Evolutionary conservation across 2,113 vertebrate genomes (phyloP), one percentile per base, ranked within the genome.

Genomic region (Ramphastos sulfuratus): DNA sequence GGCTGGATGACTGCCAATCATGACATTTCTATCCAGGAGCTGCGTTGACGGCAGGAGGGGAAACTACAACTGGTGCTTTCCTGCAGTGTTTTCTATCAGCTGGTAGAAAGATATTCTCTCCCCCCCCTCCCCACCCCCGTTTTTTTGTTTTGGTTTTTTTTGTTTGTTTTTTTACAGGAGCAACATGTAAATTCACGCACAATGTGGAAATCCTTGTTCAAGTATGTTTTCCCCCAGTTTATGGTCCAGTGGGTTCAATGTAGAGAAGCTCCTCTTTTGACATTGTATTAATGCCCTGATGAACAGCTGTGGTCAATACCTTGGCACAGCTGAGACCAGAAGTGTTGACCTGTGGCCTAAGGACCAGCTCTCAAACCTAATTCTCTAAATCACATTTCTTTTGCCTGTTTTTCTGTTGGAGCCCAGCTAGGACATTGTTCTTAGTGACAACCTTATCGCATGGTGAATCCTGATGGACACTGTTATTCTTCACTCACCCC

Each of bases 81-180:
- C 81, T 83, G 48, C 44, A 31, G 37, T 94, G 44, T 90, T 94
- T 95, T 91, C 84, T 44, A 63, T 65, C 87, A 91, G 11, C 39
- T 91, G 30, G 24, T 58, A 64, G 44, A 79, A 87, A 87, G 21
- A n/a, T 80, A 65, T 31, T 31, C 87, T 71, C 82, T 79, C 54
- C 37, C 37, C 37, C 37, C 9, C 9, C 37, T 10, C 37, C 37
- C 9, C 37, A 7, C 37, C 37, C 37, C n/a, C n/a, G n/a, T n/a
- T n/a, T n/a, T n/a, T 48, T 31, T 8, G 15, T 46, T 46, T 46
- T 46, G 15, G 15, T 15, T 48, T 48, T 19, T 48, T 48, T 82
- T 55, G 39, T 30, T 7, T 15, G 15, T 28, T 20, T 48, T 48
- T 48, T 48, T 21, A 10, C 48, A 63, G 27, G 18, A 91, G 72